Base-by-base conservation (phyloP, 2,888 invertebrate species). In the Tortrix viridana region DNA sequence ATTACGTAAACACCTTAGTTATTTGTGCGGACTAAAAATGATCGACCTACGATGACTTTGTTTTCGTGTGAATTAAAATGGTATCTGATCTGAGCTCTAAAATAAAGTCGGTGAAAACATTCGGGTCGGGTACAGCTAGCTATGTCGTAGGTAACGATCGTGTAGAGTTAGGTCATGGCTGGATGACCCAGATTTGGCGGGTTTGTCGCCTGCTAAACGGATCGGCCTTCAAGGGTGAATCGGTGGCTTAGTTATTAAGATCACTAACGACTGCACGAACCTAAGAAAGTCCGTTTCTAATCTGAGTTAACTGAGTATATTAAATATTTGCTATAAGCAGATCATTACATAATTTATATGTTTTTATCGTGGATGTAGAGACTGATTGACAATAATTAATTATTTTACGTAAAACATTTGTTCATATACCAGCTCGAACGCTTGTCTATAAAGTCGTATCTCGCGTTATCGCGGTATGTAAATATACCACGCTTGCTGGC, bases 151-250 rank as follows among this genome's bases (percentile, higher is more conserved):
- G 56, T 62, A 62, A 50, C 26, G 57, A 32, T 71, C 65, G 55
- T 65, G 55, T 47, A 9, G 55, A 72, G 69, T 65, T 71, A 72
- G 78, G 76, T 79, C 81, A 81, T 66, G 75, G 76, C 58, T 69
- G 56, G 65, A 60, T 66, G 78, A 63, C 75, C 77, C 71, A 79
- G 61, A 76, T 81, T 65, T 37, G 43, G 63, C 55, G 65, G 65
- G 74, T 62, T 50, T 64, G 67, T 68, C 73, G 73, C 69, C 74
- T 74, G 69, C 66, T 49, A 82, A 77, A 74, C 75, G 67, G 77
- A 77, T 76, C 78, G 74, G 75, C 81, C 81, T 82, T 62, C 50
- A 19, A 41, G 50, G n/a, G 49, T 18, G 43, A 23, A 22, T 18
- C 22, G 18, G 44, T 20, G 26, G 16, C 44, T 14, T 19, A 3